Evolutionary conservation across 2,113 vertebrate genomes (phyloP), one percentile per base, ranked within the genome.

Genomic region (Rhabdomys dilectus): DNA sequence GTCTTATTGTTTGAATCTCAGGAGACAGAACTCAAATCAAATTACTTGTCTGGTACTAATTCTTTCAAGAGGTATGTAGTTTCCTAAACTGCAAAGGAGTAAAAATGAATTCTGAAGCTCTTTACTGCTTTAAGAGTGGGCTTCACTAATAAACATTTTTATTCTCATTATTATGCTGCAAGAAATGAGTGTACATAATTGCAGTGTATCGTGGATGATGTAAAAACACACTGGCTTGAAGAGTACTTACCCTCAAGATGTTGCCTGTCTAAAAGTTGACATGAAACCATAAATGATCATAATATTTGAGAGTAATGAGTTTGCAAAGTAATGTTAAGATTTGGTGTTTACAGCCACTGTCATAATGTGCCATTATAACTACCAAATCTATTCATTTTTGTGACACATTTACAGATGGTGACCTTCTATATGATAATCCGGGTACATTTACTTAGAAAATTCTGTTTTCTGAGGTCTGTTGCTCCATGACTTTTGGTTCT

Each of bases 381-480:
- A 97, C 76, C 94, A 96, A 97, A 97, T 97, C 88, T 97, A 97
- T 98, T 97, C 98, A 95, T 93, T 88, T 97, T 24, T 78, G 48
- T 95, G 68, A 92, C 95, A 97, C 91, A 76, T 97, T 98, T 98
- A 89, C 96, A 95, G 80, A 93, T 97, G 85, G 75, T 76, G 98
- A 98, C 97, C 76, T 88, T 98, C 97, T 76, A 58, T 97, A 97
- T 96, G 92, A 95, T 96, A 97, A 96, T 89, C 80, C 96, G 93
- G 96, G 96, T 97, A 73, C 92, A 92, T 93, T 98, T 96, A 89
- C 76, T 88, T 97, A 80, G 93, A 93, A 97, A 97, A 98, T 97
- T 88, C 95, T 97, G 93, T 97, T 97, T 96, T 97, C 93, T 97
- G 91, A 97, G 96, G 98, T 97, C 92, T 97, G 92, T 73, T 97